These are phyloP conservation scores for Melanostigma gelatinosum DNA, from an alignment of 2,113 vertebrate species.

Conservation along the genomic window DNA sequence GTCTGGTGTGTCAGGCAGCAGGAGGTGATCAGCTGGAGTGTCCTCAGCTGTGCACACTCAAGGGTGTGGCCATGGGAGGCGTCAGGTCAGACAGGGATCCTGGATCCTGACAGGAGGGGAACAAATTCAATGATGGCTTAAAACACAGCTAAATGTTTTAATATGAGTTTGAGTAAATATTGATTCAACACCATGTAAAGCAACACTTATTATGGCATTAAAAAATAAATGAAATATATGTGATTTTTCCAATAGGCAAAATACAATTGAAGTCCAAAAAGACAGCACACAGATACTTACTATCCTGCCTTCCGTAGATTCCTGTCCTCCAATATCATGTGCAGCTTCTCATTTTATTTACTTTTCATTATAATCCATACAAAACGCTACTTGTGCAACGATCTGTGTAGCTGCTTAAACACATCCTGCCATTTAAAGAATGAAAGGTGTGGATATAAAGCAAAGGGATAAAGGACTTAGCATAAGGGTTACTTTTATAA, in stretches of 20 bases:
- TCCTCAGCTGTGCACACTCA: no score
- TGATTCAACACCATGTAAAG: no score
- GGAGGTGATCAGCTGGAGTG: no score
- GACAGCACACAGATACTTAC: no score
- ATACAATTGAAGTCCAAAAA: no score
- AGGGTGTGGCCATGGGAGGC: no score
- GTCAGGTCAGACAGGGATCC: no score
- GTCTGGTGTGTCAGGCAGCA: no score
- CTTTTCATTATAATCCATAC: not conserved
- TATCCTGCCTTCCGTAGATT: not conserved
- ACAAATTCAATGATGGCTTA: not conserved
- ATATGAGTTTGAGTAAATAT: not conserved
- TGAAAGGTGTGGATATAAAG: not conserved
- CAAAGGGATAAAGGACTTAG: not conserved
- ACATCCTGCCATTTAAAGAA: not conserved
- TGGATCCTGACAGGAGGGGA: no score
- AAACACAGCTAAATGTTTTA: not conserved
- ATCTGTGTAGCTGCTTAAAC: not conserved
- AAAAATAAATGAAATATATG: not conserved
- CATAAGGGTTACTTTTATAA: not conserved
- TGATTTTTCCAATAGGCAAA: not conserved
- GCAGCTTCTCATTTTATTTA: not conserved
- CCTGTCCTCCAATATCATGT: not conserved
- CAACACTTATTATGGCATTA: not conserved
- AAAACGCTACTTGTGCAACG: not conserved